Evolutionary conservation across 64 coral and sea anemone species (phyloP), one percentile per base, ranked within the genome.

Genomic region (Hydrozoanthus tunicans): DNA sequence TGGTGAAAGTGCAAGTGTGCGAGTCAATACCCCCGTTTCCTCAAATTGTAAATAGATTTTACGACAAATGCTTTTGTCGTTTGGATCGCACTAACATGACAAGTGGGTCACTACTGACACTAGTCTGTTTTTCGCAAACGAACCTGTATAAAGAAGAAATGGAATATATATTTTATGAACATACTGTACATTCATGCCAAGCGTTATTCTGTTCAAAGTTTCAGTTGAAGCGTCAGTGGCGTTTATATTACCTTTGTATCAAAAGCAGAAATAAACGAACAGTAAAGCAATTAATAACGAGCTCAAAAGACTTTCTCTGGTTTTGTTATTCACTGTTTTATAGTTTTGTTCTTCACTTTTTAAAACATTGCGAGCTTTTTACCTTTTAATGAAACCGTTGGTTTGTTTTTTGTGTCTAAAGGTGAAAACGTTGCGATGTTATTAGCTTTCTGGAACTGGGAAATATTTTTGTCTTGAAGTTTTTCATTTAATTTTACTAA

Each of bases 161-260:
- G 55, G 84, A 88, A 74, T 88, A 88, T 88, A 88, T 88, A 88
- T 88, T 88, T 88, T 88, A 88, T 88, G 84, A 88, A 88, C 56
- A 88, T 32, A 75, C 68, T 88, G 84, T 88, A 88, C 68, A 88
- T 88, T 88, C 84, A 88, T 88, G 84, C 83, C 17, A 86, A 86
- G 83, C 25, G 66, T 88, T 88, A 72, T 88, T 51, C 66, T 88
- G 56, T 88, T 88, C 59, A 70, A 61, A 88, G 84, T 81, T 81
- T 61, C 79, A 81, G 79, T 88, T 72, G 72, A 86, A 56, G 64
- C 54, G 66, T 73, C 84, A 7, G 20, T 88, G 69, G 69, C 84
- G 84, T 88, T 88, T 74, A 82, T 82, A 82, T 14, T n/a, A 88
- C 11, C 55, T 88, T 88, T 88, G 67, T 88, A 88, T 71, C 55